phyloP scores from a whole-genome alignment of 2,113 vertebrate genomes.

The Hippocampus zosterae region DNA sequence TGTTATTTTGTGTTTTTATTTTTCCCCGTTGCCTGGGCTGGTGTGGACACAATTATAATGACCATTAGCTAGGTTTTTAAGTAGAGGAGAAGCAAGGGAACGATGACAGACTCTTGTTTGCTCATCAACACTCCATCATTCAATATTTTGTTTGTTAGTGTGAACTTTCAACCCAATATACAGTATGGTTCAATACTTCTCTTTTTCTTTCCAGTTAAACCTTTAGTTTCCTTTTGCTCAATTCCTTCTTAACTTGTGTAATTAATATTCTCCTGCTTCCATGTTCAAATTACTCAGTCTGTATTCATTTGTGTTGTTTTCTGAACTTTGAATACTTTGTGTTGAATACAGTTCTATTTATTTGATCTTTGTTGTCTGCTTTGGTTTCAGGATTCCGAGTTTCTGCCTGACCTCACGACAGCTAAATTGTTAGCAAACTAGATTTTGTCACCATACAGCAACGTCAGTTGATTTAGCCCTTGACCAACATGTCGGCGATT shows the following conservation, averaged over 20 bases:
- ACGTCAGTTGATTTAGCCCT: neutral
- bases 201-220: neutral
- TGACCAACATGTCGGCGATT: neutral
- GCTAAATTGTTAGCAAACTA: neutral
- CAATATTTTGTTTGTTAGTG: too few relatives aligned
- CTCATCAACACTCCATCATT: too few relatives aligned
- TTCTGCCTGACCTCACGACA: too few relatives aligned
- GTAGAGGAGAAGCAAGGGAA: neutral
- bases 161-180: neutral
- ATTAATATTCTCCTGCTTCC: neutral
- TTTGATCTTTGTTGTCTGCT: neutral
- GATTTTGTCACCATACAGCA: neutral
- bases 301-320: too few relatives aligned
- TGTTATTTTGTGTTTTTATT: neutral
- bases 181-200: neutral
- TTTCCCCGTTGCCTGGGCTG: neutral
- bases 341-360: neutral
- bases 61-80: neutral
- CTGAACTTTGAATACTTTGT: neutral
- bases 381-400: neutral
- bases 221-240: neutral
- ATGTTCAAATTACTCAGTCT: neutral
- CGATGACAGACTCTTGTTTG: too few relatives aligned
- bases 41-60: neutral
- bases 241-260: neutral